A percentile compares a stretch with the other conserved stretches of the same genome.
Evolutionary conservation across 2,888 invertebrate species (phyloP).

Genomic region (Meganola albula): DNA sequence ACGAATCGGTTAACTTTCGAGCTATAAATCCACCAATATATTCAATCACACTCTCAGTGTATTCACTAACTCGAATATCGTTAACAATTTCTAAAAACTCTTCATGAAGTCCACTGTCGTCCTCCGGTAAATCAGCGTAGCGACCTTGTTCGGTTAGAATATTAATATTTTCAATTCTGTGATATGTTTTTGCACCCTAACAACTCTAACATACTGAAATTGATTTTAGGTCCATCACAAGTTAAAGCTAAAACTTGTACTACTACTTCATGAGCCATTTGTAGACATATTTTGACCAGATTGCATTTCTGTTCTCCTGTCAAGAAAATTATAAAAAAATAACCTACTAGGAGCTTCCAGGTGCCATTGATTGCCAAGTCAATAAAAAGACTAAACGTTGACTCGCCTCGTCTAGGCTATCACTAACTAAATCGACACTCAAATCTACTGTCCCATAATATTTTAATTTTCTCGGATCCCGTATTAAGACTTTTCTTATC

Average conservation of each 20-base stretch:
- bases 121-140: no score
- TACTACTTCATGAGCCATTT: slow-evolving; percentile 5
- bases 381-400: neutral
- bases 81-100: no score
- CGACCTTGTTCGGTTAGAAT: no score
- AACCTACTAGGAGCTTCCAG: slow-evolving; percentile 9
- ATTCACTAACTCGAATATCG: no score
- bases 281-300: slow-evolving; percentile 5
- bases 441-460: slow-evolving; percentile 2
- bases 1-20: no score
- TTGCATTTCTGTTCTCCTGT: slow-evolving; percentile 6
- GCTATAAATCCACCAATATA: no score
- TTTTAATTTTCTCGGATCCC: slow-evolving; percentile 26
- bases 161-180: slow-evolving; percentile 3
- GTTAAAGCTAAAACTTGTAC: slow-evolving; percentile 12
- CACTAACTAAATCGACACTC: neutral
- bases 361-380: neutral
- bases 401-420: neutral
- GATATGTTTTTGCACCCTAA: slow-evolving; percentile 12
- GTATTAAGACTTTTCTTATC: slow-evolving; percentile 26
- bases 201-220: slow-evolving; percentile 9
- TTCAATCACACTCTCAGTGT: no score
- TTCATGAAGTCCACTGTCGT: no score
- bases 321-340: slow-evolving; percentile 7
- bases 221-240: slow-evolving; percentile 11